Conservation (phyloP, 2,888 invertebrate genomes). For the Heliconius ethilla region DNA sequence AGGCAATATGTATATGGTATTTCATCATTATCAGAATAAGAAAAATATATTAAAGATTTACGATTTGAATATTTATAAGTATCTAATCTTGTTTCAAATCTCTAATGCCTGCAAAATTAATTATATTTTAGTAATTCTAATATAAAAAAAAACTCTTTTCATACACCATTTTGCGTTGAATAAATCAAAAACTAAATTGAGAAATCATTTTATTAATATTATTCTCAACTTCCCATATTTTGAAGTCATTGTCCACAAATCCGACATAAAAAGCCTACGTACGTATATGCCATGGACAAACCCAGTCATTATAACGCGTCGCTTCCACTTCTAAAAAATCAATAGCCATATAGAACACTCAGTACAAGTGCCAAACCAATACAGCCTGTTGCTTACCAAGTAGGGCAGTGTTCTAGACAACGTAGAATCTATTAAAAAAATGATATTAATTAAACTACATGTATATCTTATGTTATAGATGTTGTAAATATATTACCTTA, state of each 20-base stretch:
- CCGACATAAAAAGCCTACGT: not conserved
- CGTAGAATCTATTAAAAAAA: not conserved
- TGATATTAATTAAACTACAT: not conserved
- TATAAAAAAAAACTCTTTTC: not conserved
- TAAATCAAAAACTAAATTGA: not conserved
- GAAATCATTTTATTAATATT: not conserved
- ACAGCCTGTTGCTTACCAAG: not conserved
- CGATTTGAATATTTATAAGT: too few species aligned
- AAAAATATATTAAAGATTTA: too few species aligned
- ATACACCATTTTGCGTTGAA: not conserved
- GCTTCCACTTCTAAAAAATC: not conserved
- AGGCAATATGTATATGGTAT: not conserved
- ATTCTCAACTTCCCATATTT: not conserved
- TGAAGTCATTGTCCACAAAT: not conserved
- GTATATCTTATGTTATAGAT: not conserved
- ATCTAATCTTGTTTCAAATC: not conserved
- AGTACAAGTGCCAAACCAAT: not conserved
- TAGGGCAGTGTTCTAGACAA: not conserved
- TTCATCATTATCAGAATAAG: not conserved
- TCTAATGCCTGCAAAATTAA: not conserved
- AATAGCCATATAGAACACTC: slow-evolving; percentile 5
- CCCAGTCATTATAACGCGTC: not conserved
- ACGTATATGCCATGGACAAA: not conserved
- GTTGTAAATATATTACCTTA: not conserved
- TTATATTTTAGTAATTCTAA: not conserved